Evolutionary conservation across 2,113 vertebrate genomes (phyloP).

Genomic region (Microtus oregoni): DNA sequence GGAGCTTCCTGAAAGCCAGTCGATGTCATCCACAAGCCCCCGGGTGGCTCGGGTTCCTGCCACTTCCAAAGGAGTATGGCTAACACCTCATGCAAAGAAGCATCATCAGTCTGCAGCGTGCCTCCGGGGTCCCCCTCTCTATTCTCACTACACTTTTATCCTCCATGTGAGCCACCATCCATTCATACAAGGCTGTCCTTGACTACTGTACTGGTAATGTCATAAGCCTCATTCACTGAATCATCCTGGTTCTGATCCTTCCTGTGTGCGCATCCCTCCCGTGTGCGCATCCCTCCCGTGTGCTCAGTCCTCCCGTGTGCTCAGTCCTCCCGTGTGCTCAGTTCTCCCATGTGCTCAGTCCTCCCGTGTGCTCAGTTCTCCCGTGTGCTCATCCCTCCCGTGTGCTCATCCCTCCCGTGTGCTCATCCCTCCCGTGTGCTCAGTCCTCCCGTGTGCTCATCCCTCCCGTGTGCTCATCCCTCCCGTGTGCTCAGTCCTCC

Average conservation of each 20-base stretch:
- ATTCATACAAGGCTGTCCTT: background rate
- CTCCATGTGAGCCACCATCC: too few relatives aligned
- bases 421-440: too few relatives aligned
- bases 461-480: too few relatives aligned
- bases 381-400: too few relatives aligned
- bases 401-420: too few relatives aligned
- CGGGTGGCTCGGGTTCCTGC: background rate
- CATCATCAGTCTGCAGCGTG: background rate
- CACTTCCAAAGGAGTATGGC: background rate
- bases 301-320: too few relatives aligned
- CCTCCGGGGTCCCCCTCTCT: background rate
- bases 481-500: too few relatives aligned
- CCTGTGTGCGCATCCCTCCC: background rate
- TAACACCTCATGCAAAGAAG: background rate
- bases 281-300: background rate
- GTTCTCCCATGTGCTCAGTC: background rate
- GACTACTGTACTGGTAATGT: background rate
- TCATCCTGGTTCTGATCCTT: background rate
- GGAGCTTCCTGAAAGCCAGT: constrained; percentile 34
- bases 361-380: background rate
- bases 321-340: background rate
- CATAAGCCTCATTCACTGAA: too few relatives aligned
- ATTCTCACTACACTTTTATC: background rate
- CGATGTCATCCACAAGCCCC: background rate
- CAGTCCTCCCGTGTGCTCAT: too few relatives aligned